These are phyloP conservation scores for Macrosoma leucophasiata DNA, from an alignment of 2,888 invertebrate species.

Conservation along the genomic window DNA sequence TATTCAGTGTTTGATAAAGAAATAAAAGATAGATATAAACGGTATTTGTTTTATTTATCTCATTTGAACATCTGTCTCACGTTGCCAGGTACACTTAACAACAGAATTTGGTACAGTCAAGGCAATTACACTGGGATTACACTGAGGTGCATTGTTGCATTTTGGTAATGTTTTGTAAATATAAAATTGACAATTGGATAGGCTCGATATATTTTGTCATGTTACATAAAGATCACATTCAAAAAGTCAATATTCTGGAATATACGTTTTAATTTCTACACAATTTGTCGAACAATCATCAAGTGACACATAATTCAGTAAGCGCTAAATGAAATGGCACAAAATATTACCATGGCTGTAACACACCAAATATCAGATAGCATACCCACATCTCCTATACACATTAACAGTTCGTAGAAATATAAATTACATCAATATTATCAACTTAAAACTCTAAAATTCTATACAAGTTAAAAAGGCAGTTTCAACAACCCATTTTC, in stretches of 20 bases:
- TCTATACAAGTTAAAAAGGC: slow-evolving; percentile 24
- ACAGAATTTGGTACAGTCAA: slow-evolving; percentile 38
- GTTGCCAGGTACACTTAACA: slow-evolving; percentile 57
- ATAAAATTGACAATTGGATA: slow-evolving; percentile 7
- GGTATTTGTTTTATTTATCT: slow-evolving; percentile 45
- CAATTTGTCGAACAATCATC: neutral
- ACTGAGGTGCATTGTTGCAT: slow-evolving; percentile 29
- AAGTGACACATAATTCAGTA: slow-evolving; percentile 2
- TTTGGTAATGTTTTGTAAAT: slow-evolving; percentile 3
- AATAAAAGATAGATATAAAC: slow-evolving; percentile 29
- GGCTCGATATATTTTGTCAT: slow-evolving; percentile 1
- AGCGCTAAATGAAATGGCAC: slow-evolving; percentile 32
- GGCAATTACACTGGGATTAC: slow-evolving; percentile 29
- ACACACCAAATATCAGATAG: slow-evolving; percentile 20
- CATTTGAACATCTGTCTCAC: slow-evolving; percentile 56
- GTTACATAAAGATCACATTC: slow-evolving; percentile 3
- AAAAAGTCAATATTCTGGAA: slow-evolving; percentile 1
- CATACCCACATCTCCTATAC: slow-evolving; percentile 27
- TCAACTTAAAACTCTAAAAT: slow-evolving; percentile 10
- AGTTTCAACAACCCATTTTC: slow-evolving; percentile 31
- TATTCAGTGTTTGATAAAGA: slow-evolving; percentile 1
- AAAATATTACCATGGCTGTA: slow-evolving; percentile 27
- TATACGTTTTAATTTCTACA: neutral
- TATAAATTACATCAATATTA: slow-evolving; percentile 48
- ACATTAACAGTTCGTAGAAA: slow-evolving; percentile 55